phyloP scores from a whole-genome alignment of 2,113 vertebrate species.

The Bos indicus region DNA sequence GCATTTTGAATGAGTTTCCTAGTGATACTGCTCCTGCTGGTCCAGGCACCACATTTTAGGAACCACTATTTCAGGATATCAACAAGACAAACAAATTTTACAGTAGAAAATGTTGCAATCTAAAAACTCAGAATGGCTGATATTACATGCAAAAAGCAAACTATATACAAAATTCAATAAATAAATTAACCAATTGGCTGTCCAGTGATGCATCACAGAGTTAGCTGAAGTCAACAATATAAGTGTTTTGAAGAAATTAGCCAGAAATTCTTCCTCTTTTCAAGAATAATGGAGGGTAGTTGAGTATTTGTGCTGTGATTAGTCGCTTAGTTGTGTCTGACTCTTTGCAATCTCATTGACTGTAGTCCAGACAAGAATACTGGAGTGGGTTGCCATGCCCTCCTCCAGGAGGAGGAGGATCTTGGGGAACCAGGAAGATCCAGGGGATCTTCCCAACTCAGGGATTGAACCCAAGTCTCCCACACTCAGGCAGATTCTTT shows the following conservation, averaged over 20 bases:
- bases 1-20: background rate
- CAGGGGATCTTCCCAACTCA: background rate
- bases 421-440: background rate
- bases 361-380: background rate
- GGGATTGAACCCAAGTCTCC: background rate
- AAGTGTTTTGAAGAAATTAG: constrained; percentile 1
- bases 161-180: background rate
- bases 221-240: background rate
- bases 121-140: background rate
- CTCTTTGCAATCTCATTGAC: background rate
- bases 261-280: background rate
- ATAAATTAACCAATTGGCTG: background rate
- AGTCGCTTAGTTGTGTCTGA: background rate
- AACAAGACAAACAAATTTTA: background rate
- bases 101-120: background rate
- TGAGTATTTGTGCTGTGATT: background rate
- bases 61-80: background rate
- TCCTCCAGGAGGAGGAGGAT: background rate
- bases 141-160: background rate
- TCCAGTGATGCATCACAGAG: background rate
- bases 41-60: background rate
- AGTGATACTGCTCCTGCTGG: background rate
- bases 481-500: background rate
- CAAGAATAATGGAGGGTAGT: background rate
- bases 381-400: background rate